Evolutionary conservation across 2,113 vertebrate genomes (phyloP).

Genomic region (Hippocampus zosterae): DNA sequence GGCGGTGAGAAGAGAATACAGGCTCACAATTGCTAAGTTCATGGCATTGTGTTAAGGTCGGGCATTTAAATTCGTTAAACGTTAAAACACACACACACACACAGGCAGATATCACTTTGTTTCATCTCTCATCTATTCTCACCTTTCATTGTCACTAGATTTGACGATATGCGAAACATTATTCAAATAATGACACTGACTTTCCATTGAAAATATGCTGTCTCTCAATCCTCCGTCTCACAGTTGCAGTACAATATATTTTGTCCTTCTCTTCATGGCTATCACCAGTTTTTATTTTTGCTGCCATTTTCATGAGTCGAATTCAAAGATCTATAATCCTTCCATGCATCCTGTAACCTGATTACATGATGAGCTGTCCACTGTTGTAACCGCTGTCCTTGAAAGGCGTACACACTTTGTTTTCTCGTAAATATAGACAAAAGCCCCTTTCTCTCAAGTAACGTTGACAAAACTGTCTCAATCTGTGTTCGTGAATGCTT

Average conservation of each 20-base stretch:
- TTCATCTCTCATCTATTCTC: conserved; percentile 17
- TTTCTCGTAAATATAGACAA: background rate
- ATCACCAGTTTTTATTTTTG: background rate
- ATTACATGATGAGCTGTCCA: too few relatives aligned
- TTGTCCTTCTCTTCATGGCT: background rate
- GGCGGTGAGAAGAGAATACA: background rate
- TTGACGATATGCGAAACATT: too few relatives aligned
- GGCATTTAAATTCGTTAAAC: background rate
- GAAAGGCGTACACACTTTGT: too few relatives aligned
- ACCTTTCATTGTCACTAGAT: background rate
- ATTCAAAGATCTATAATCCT: background rate
- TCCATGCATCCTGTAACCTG: too few relatives aligned
- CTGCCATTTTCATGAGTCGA: background rate
- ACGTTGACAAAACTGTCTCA: background rate
- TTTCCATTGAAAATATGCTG: too few relatives aligned
- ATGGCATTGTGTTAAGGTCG: background rate
- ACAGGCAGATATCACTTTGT: too few relatives aligned
- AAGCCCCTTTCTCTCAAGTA: background rate
- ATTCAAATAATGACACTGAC: too few relatives aligned
- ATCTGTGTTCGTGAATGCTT: background rate
- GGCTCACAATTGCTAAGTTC: background rate
- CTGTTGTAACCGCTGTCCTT: too few relatives aligned
- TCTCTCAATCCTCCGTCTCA: too few relatives aligned
- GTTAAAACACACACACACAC: background rate
- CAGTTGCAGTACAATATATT: background rate